phyloP scores from a whole-genome alignment of 2,113 vertebrate genomes.

The Poicephalus meyeri region DNA sequence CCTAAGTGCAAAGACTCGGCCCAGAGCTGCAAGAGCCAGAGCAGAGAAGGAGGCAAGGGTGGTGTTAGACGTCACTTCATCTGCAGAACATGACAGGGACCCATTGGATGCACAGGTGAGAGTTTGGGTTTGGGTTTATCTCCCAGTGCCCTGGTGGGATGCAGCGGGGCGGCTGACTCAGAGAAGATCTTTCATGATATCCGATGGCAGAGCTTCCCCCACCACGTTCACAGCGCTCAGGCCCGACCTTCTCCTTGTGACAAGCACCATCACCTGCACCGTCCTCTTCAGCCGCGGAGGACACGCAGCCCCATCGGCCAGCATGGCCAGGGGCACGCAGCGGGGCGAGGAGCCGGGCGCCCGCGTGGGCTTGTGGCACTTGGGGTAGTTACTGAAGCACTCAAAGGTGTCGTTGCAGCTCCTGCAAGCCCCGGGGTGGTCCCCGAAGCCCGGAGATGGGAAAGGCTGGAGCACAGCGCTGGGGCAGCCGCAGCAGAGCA shows the following conservation, averaged over 20 bases:
- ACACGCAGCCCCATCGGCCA: background rate
- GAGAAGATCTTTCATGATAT: constrained; percentile 22
- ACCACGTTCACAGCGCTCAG: background rate
- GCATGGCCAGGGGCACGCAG: background rate
- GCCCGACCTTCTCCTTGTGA: background rate
- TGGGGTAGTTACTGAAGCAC: background rate
- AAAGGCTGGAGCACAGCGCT: background rate
- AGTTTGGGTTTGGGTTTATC: background rate
- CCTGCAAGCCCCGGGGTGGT: background rate
- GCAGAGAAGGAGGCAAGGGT: background rate
- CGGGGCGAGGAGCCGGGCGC: accelerated
- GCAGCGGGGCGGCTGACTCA: background rate
- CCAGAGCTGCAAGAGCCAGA: background rate
- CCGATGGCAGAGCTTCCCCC: background rate
- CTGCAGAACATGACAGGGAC: background rate
- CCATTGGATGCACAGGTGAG: background rate
- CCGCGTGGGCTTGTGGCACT: background rate
- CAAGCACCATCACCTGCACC: constrained; percentile 50
- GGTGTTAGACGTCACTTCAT: background rate
- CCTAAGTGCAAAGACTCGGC: background rate
- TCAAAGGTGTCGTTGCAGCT: background rate
- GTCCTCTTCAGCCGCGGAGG: background rate
- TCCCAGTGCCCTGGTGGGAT: accelerated
- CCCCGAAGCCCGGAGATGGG: accelerated
- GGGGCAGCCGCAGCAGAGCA: background rate